Evolutionary conservation across 1,140 invertebrate species (phyloP), one percentile per base, ranked within the genome.

Genomic region (Diorhabda carinulata): DNA sequence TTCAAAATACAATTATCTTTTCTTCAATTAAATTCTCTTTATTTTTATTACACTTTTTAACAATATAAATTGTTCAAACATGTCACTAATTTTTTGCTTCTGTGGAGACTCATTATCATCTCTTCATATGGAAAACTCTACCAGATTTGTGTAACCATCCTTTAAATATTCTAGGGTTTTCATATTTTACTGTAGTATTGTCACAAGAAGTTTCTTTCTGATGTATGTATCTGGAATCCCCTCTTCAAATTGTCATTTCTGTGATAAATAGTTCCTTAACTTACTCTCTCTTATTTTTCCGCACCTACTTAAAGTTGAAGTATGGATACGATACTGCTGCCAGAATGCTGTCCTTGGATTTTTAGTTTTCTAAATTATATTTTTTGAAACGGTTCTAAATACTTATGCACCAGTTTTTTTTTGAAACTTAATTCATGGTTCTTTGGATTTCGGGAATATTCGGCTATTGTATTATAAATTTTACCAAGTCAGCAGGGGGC

Each of bases 331-430:
- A 56, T 56, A 56, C 52, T 56, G 52, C 52, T 56, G 52, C 2
- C 52, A 56, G 52, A 56, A 56, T 56, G 52, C 52, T 56, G 52
- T 56, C 2, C 52, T 56, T 56, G 52, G 52, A 56, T 56, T 2
- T 56, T 56, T 1, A n/a, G 52, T 56, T 56, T 7, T 56, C 52
- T 56, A 56, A 56, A 56, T 56, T n/a, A 56, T 7, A 56, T 56
- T 56, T 56, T 56, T 56, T n/a, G 52, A 56, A 56, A 56, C 52
- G 52, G 6, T 56, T 56, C n/a, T 56, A n/a, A 56, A 56, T 56
- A 56, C 2, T 56, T 56, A 56, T 56, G n/a, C 6, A 7, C 52
- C 52, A 6, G n/a, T 7, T 56, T 56, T 56, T 56, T n/a, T 56
- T 2, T 1, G 1, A n/a, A n/a, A n/a, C 52, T 56, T 2, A 6